Evolutionary conservation across 2,888 invertebrate species (phyloP).

Genomic region (Ceraclea dissimilis): DNA sequence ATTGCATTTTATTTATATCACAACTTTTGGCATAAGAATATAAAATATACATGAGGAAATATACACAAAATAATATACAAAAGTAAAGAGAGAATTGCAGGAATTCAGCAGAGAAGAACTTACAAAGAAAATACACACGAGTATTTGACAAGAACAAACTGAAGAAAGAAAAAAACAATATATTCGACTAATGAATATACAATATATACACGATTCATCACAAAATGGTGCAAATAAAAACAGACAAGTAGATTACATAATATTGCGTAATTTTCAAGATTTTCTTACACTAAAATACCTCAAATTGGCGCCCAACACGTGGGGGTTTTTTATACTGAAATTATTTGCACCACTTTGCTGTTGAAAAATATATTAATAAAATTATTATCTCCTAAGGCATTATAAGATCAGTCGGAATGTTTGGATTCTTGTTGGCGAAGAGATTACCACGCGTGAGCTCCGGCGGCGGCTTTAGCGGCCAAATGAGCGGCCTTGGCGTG

Average conservation of each 20-base stretch:
- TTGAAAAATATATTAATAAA: neutral
- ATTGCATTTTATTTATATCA: neutral
- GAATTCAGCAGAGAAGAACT: too few species aligned
- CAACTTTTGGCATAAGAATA: neutral
- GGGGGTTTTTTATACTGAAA: too few species aligned
- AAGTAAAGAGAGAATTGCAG: neutral
- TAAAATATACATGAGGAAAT: neutral
- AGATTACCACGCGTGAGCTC: neutral
- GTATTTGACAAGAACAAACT: too few species aligned
- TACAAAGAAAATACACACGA: too few species aligned
- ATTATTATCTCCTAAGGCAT: neutral
- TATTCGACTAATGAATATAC: conserved; percentile 1
- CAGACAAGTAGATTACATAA: too few species aligned
- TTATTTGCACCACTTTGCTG: too few species aligned
- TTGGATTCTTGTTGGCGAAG: neutral
- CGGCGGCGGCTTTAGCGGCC: neutral
- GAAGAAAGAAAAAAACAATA: neutral
- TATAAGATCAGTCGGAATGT: neutral
- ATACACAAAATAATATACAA: neutral
- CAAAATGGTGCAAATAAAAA: neutral
- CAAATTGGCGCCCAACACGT: too few species aligned
- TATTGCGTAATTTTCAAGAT: too few species aligned
- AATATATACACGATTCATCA: neutral
- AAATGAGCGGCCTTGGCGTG: conserved; percentile 52
- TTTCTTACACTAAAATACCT: too few species aligned